Evolutionary conservation across 53 echinoderm and acorn worm species (phyloP).

Genomic region (Holothuria leucospilota): DNA sequence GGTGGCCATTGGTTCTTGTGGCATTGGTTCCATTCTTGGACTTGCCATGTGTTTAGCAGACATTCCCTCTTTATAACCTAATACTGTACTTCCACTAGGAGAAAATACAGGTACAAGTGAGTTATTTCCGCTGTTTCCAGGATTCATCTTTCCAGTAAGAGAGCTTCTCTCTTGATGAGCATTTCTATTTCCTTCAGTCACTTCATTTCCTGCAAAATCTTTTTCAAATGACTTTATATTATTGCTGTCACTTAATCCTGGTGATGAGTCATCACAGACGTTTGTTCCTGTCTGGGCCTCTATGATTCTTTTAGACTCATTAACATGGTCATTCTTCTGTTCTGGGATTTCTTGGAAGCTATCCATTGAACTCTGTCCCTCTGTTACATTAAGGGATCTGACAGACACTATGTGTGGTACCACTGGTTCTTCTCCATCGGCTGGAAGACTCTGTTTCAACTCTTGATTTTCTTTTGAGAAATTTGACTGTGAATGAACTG

Average conservation of each 20-base stretch:
- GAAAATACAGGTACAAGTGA: slow-evolving; percentile 23
- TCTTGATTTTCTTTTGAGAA: too few relatives aligned
- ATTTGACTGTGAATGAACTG: slow-evolving; percentile 27
- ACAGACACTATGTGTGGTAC: slow-evolving; percentile 51
- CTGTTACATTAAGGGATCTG: slow-evolving; percentile 13
- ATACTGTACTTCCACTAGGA: slow-evolving; percentile 40
- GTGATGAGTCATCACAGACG: too few relatives aligned
- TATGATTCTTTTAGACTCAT: too few relatives aligned
- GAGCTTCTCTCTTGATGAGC: too few relatives aligned
- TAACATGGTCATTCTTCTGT: too few relatives aligned
- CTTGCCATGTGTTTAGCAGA: neutral
- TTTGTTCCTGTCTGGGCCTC: too few relatives aligned
- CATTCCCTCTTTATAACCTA: slow-evolving; percentile 32
- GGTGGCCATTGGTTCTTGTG: neutral
- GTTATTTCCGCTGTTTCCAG: neutral
- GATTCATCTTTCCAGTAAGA: neutral
- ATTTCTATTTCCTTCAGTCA: too few relatives aligned
- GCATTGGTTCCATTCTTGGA: neutral
- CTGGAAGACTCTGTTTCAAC: neutral
- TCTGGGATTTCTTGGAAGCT: too few relatives aligned
- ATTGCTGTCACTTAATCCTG: too few relatives aligned
- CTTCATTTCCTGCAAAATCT: too few relatives aligned
- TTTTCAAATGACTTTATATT: too few relatives aligned
- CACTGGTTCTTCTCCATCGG: slow-evolving; percentile 16
- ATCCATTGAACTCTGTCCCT: neutral